Conservation (phyloP, 1,140 invertebrate genomes). For the Chelonus insularis region DNA sequence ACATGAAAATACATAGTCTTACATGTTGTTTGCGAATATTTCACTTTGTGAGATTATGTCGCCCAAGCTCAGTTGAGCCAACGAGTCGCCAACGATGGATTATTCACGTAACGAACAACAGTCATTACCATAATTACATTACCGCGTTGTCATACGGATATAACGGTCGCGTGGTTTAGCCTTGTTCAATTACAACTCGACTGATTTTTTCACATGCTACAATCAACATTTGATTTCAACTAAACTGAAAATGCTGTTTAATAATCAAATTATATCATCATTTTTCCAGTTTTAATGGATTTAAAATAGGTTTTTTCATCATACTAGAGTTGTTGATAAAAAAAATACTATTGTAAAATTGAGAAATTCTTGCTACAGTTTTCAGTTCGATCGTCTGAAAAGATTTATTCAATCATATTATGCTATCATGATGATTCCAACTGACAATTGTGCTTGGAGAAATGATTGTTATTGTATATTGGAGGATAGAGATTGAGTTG, state of each 20-base stretch:
- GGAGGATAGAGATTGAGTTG: too few species aligned
- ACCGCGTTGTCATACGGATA: conserved; percentile 29
- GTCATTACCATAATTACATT: conserved; percentile 37
- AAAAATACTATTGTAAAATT: too few species aligned
- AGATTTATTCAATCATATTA: too few species aligned
- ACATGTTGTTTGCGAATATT: not conserved
- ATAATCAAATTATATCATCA: not conserved
- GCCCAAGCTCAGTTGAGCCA: not conserved
- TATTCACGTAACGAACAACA: conserved; percentile 32
- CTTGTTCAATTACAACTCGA: conserved; percentile 22
- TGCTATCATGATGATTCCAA: too few species aligned
- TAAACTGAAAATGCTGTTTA: not conserved
- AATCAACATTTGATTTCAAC: not conserved
- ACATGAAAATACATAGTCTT: not conserved
- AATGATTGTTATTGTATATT: not conserved
- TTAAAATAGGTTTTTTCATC: not conserved
- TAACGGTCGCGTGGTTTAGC: conserved; percentile 32
- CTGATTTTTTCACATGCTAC: conserved; percentile 14
- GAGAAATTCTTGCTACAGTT: too few species aligned
- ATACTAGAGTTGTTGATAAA: too few species aligned
- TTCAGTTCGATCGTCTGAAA: too few species aligned
- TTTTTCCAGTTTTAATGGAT: not conserved
- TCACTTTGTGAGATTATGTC: conserved; percentile 21
- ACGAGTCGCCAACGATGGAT: not conserved
- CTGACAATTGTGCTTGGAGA: too few species aligned